A percentile compares a stretch with the other conserved stretches of the same genome.
Conservation (phyloP, 2,797 vertebrate genomes). For the Falco cherrug region DNA sequence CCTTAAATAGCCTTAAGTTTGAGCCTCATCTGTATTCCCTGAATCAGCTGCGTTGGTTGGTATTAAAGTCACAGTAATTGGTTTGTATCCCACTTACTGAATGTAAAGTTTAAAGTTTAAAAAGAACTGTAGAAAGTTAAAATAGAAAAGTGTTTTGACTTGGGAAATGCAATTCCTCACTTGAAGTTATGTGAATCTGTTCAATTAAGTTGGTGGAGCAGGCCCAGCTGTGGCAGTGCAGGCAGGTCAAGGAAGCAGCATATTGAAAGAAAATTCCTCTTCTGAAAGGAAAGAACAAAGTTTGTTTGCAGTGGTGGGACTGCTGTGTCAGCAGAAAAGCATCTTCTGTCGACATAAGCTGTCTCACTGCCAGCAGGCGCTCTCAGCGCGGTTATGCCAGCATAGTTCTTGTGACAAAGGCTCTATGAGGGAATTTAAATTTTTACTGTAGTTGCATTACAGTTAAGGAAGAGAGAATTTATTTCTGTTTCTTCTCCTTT, state of each 20-base stretch:
- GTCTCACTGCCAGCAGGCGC: background rate
- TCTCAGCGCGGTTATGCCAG: background rate
- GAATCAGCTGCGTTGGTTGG: background rate
- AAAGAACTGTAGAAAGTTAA: background rate
- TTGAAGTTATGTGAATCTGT: background rate
- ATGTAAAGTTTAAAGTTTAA: background rate
- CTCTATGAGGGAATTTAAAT: background rate
- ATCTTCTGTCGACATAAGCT: background rate
- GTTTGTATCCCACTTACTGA: background rate
- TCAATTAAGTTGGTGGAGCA: background rate
- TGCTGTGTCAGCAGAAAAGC: slow-evolving; percentile 7
- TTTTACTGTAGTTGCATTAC: background rate
- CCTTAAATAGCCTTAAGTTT: background rate
- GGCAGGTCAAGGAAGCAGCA: background rate
- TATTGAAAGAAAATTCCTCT: background rate
- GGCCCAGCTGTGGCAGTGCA: background rate
- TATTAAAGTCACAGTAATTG: background rate
- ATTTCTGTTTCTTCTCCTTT: background rate
- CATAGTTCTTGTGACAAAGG: background rate
- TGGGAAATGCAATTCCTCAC: background rate
- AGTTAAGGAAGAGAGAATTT: background rate
- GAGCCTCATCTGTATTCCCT: background rate
- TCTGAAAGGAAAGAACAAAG: background rate
- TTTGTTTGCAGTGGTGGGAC: background rate
- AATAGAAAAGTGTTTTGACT: background rate